Base-by-base conservation (phyloP, 2,797 vertebrate genomes). In the Tapirus indicus region DNA sequence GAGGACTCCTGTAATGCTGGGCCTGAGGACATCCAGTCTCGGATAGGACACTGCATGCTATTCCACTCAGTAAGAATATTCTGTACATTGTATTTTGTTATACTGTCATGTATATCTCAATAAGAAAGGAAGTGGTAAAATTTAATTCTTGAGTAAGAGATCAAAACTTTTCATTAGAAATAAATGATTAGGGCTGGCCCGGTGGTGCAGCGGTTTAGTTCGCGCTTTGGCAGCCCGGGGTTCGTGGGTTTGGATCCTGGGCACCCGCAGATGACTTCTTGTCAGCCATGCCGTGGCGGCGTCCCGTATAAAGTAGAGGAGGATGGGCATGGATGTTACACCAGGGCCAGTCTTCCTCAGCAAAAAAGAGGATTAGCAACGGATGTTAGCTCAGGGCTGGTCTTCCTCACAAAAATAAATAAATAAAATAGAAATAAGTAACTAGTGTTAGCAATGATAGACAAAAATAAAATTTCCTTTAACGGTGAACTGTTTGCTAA, bases 21-120 rank as follows among this genome's bases (percentile, higher is more conserved):
- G 2, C 99, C 99, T 0, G 99, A 99, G 97, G 99, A 99, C 87
- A 99, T 99, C 97, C 99, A 99, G 97, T 99, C 99, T 16, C 99
- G 99, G 82, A 99, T 99, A 91, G 99, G 99, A 84, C 99, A 99
- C 99, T 99, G 99, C 99, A 99, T 99, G 99, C 99, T 99, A 23
- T 99, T 99, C 97, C 99, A 99, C 98, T 99, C 99, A 84, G 99
- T 99, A 98, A 99, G 99, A 94, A 78, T 72, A 75, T 90, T 75
- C 86, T 38, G 21, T 69, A 0, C 21, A 0, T 97, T 95, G 44
- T n/a, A 78, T 96, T 97, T 89, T 47, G 41, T 75, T 93, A 92
- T 58, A 98, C 97, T 83, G n/a, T 91, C 29, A 6, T 83, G 68
- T 89, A 27, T 95, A 77, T 78, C 88, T 97, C 62, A 92, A 12